Conservation (phyloP, 2,113 vertebrate genomes). For the Ia io region DNA sequence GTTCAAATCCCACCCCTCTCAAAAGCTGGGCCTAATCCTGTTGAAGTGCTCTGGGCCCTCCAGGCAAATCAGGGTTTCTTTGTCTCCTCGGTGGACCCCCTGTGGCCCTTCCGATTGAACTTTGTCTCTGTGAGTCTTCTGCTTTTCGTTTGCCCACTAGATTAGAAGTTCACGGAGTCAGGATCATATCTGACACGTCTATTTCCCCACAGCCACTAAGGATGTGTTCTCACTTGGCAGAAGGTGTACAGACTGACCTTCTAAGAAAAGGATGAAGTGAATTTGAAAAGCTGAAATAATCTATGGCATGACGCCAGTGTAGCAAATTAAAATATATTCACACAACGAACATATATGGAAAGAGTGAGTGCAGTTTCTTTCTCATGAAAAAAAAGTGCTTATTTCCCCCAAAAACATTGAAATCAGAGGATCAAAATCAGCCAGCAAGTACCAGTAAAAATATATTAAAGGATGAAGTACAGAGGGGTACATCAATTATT, state of each 20-base stretch:
- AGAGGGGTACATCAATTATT: neutral
- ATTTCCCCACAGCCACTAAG: neutral
- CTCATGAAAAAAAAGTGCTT: neutral
- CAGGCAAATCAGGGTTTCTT: neutral
- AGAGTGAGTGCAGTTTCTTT: neutral
- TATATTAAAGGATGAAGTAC: neutral
- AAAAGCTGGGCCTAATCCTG: neutral
- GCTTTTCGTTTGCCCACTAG: neutral
- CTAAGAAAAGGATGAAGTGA: neutral
- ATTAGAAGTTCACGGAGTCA: neutral
- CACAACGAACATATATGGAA: fast-evolving
- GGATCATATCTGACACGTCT: neutral
- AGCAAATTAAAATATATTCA: neutral
- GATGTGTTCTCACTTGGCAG: neutral
- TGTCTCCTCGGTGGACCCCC: no score
- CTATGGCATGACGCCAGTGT: neutral
- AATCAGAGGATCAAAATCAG: neutral
- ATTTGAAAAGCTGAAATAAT: neutral
- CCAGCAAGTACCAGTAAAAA: neutral
- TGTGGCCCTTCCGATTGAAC: fast-evolving
- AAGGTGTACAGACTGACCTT: neutral
- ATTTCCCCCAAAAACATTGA: neutral
- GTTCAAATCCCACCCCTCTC: no score
- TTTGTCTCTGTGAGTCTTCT: neutral
- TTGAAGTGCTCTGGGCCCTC: fast-evolving